Percentiles rank a stretch among this genome's conserved stretches.
Conservation (phyloP, 2,888 invertebrate genomes). For the Ennomos fuscantarius region DNA sequence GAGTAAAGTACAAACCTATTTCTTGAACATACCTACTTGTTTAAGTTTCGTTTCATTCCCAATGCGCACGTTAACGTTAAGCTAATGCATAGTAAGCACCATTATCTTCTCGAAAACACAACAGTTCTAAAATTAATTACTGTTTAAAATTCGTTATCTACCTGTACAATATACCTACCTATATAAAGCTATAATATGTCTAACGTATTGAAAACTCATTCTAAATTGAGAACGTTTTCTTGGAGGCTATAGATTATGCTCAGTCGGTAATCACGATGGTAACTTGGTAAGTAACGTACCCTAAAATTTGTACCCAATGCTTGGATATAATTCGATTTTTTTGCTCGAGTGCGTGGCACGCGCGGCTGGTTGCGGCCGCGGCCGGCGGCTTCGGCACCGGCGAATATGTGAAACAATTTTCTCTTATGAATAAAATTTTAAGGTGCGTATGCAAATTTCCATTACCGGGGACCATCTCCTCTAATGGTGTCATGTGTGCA, state of each 20-base stretch:
- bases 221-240: slow-evolving; percentile 25
- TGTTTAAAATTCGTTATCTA: too few species aligned
- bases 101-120: slow-evolving; percentile 3
- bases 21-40: slow-evolving; percentile 7
- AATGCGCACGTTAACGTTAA: slow-evolving; percentile 17
- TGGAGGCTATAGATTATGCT: slow-evolving; percentile 33
- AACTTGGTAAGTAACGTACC: slow-evolving; percentile 63
- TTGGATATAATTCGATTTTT: slow-evolving; percentile 77
- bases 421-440: slow-evolving; percentile 84
- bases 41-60: slow-evolving; percentile 15
- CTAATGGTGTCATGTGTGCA: slow-evolving; percentile 76
- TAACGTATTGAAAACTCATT: slow-evolving; percentile 1
- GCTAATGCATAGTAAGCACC: slow-evolving; percentile 9
- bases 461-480: slow-evolving; percentile 71
- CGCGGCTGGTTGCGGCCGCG: slow-evolving; percentile 34
- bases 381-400: slow-evolving; percentile 34
- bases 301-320: slow-evolving; percentile 58
- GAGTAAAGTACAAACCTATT: neutral
- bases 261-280: slow-evolving; percentile 52
- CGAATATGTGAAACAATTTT: slow-evolving; percentile 78
- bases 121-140: neutral
- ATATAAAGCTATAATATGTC: neutral
- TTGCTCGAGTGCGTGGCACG: slow-evolving; percentile 62
- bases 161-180: too few species aligned
- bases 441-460: slow-evolving; percentile 82